Evolutionary conservation across 2,888 invertebrate species (phyloP), one percentile per base, ranked within the genome.

Genomic region (Volucella inanis): DNA sequence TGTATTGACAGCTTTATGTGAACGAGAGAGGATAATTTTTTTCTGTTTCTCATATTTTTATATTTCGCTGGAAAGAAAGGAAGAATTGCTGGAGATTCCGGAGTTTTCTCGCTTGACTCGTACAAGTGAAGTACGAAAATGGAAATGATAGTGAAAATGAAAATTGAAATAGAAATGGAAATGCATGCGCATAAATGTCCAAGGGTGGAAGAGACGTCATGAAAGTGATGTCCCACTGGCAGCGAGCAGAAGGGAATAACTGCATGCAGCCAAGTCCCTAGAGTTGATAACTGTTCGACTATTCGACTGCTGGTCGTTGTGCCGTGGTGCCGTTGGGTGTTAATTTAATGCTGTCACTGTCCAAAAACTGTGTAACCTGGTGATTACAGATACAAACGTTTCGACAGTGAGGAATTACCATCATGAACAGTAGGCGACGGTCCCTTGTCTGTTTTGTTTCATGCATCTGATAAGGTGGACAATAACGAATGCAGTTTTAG

Each of bases 1-100:
- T 75, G 39, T 52, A 82, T 82, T 79, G 79, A 84, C 78, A 84
- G 83, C 54, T 84, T 84, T 65, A 79, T 67, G 78, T n/a, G 15
- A 55, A 18, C 12, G 43, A 18, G 67, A 45, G 64, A 50, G 43
- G n/a, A 3, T 10, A n/a, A n/a, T 57, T 64, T 70, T 74, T 12
- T 9, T n/a, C 39, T 22, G 52, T 31, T 22, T 38, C 6, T n/a
- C 38, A 38, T 18, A 2, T n/a, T 52, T 10, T 22, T 50, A 43
- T 10, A 43, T 62, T 59, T 55, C 45, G 11, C 15, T n/a, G 72
- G 59, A 41, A 70, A 31, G 14, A 55, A 43, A 80, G 45, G 52
- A 61, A 71, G 52, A 74, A 59, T 43, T 11, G 45, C 39, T 80
- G 54, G 74, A 45, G 47, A 61, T 52, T 72, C 3, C 3, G 1